A percentile compares a stretch with the other conserved stretches of the same genome.
These are phyloP conservation scores for Pollenia amentaria DNA, from an alignment of 2,888 invertebrate species.

Conservation along the genomic window DNA sequence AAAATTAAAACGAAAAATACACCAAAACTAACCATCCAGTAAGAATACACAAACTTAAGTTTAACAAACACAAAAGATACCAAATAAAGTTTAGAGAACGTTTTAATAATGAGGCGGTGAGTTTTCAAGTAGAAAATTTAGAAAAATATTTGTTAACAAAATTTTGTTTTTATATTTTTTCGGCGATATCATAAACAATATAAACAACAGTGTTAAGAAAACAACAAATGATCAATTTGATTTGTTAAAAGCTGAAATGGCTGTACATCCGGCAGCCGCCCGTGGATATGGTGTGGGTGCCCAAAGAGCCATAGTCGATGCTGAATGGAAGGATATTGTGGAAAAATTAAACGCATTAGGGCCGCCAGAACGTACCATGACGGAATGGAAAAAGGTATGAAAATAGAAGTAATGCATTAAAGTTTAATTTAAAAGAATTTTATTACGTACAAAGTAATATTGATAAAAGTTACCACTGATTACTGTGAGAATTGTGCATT, in stretches of 20 bases:
- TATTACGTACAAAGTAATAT: too few species aligned
- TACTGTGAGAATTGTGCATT: too few species aligned
- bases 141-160: constrained; percentile 5
- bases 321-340: constrained; percentile 69
- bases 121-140: background rate
- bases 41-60: background rate
- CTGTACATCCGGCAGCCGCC: constrained; percentile 61
- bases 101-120: constrained; percentile 56
- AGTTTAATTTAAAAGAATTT: too few species aligned
- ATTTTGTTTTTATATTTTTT: background rate
- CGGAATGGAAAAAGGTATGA: constrained; percentile 73
- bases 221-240: constrained; percentile 68
- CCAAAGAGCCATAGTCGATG: constrained; percentile 63
- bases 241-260: constrained; percentile 68
- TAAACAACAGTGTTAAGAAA: constrained; percentile 51
- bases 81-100: background rate
- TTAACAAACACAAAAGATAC: background rate
- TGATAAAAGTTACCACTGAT: too few species aligned
- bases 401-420: background rate
- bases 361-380: constrained; percentile 64
- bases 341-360: constrained; percentile 68
- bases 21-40: background rate
- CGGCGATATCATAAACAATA: constrained; percentile 27
- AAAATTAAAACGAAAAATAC: constrained; percentile 28
- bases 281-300: constrained; percentile 60